Base-by-base conservation (phyloP, 2,113 vertebrate species). In the Calonectris borealis region DNA sequence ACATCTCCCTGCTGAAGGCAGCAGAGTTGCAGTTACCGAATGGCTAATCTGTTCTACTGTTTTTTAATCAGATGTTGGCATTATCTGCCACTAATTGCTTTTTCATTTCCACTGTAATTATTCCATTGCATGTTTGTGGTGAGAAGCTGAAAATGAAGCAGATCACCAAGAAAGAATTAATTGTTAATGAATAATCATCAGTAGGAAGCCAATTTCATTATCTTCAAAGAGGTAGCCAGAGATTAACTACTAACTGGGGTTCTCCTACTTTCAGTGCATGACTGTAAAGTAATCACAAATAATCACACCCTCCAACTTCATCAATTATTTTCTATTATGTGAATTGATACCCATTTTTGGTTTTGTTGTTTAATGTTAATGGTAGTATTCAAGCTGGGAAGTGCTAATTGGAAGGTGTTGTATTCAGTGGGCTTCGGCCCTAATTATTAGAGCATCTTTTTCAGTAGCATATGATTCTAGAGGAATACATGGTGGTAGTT, bases 121-220 rank as follows among this genome's bases (percentile, higher is more conserved):
- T 98, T 98, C 98, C 97, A 98, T 97, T 98, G 98, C 97, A 97
- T 98, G 98, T 98, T 98, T 98, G 97, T 97, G 96, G 98, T 98
- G 98, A 98, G 97, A 98, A 98, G 97, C 98, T 98, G 98, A 98
- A 98, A 98, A 98, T 98, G 97, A 98, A 98, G 98, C 97, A 97
- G 97, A 98, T 98, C 98, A 98, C 98, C 95, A 96, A 98, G 98
- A 98, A 98, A 97, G 98, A 98, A 98, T 98, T 98, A 98, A 98
- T 97, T 98, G 98, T 98, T 99, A 99, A 99, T 99, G 98, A 98
- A 98, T 98, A 98, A 98, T 98, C 98, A 98, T 98, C 98, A 97
- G 98, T 98, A 97, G 98, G 98, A 98, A 98, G 98, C 98, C 98
- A 98, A 98, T 98, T 98, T 98, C 98, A 99, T 98, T 98, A 98